Evolutionary conservation across 2,888 invertebrate genomes (phyloP), one percentile per base, ranked within the genome.

Genomic region (Candidula unifasciata): DNA sequence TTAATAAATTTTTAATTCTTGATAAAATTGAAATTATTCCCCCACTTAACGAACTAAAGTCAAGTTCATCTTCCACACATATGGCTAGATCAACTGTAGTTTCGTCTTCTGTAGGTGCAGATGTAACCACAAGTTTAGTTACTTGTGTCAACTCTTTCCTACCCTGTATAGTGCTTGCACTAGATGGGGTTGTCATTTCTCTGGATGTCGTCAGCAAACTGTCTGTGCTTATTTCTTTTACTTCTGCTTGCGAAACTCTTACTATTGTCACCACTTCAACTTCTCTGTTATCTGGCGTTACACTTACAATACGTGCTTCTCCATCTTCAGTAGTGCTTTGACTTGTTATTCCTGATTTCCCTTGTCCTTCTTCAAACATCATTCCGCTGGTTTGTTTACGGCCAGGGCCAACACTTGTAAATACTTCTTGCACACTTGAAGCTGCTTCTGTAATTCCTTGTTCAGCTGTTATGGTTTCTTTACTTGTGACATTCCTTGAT

Each of bases 21-120:
- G 64, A 66, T 30, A 79, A 64, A 27, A 60, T 79, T 1, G 68
- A 79, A 37, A 79, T 60, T 16, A 79, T 79, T 52, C 64, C 60
- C 10, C 66, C 27, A 35, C 35, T n/a, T 30, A 2, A 5, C 10
- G 2, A 16, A 44, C 44, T 27, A 18, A 27, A 80, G 3, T 35
- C 60, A 1, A 30, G 18, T 30, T 69, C 71, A 57, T 69, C 69
- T 5, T 35, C 71, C 18, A 24, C 57, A 57, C 69, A 80, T 30
- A 35, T 0, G 33, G 21, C 30, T 24, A 18, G 2, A 18, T 79
- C 33, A 18, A 18, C 64, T 35, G 13, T 18, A 64, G 24, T 18
- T 2, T 16, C 60, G 35, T 78, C 18, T 6, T 64, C 21, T 35
- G 35, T 64, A 64, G 16, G 24, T 35, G n/a, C 77, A 60, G 1